Conservation (phyloP, 2,113 vertebrate genomes). For the Mungos mungo region DNA sequence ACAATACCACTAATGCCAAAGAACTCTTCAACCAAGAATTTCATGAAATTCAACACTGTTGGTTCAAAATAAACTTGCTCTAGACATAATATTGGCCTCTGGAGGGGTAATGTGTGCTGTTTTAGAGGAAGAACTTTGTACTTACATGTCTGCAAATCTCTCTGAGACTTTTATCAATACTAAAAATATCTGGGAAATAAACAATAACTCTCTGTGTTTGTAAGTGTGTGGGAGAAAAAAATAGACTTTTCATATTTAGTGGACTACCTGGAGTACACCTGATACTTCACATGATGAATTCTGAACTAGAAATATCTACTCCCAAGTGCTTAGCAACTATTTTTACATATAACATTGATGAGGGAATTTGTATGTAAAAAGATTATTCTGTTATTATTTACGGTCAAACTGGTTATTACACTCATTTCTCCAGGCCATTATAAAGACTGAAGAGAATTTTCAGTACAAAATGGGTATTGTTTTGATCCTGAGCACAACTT, state of each 20-base stretch:
- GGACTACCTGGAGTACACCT: not conserved
- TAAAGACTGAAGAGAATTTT: not conserved
- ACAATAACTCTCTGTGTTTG: not conserved
- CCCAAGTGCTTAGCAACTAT: not conserved
- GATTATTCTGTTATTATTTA: not conserved
- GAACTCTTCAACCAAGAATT: not conserved
- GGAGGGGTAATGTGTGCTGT: not conserved
- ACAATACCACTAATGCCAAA: not conserved
- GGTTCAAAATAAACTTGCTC: not conserved
- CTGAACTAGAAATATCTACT: not conserved
- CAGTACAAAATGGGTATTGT: not conserved
- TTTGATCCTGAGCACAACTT: not conserved
- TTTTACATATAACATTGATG: not conserved
- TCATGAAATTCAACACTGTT: not conserved
- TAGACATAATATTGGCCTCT: not conserved
- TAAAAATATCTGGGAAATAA: not conserved
- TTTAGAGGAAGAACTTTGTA: not conserved
- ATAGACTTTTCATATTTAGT: not conserved
- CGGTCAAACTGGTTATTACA: not conserved
- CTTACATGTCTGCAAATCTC: not conserved
- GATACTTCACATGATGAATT: not conserved
- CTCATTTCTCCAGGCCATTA: not conserved
- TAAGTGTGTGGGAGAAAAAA: not conserved
- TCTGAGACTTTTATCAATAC: not conserved
- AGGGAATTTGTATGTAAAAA: not conserved